These are phyloP conservation scores for Mola mola DNA, from an alignment of 2,113 vertebrate genomes.

Conservation along the genomic window DNA sequence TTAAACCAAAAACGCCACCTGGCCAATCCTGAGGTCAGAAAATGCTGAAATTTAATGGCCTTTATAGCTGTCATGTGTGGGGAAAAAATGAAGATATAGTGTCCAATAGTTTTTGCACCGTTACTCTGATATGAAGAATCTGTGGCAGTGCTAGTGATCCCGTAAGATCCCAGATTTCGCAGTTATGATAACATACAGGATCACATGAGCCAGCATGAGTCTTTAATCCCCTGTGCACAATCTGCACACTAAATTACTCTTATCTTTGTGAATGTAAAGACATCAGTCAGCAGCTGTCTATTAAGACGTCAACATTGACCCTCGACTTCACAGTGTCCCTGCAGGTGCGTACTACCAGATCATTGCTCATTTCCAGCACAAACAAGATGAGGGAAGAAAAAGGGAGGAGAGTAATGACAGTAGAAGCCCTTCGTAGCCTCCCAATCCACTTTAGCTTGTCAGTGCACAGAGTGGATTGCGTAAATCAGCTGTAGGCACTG, in stretches of 20 bases:
- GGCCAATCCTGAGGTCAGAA: too few species aligned
- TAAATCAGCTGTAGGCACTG: neutral
- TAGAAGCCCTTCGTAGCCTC: slow-evolving; percentile 2
- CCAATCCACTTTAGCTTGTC: neutral
- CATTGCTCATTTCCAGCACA: slow-evolving; percentile 14
- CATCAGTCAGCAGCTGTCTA: slow-evolving; percentile 57
- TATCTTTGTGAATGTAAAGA: slow-evolving; percentile 16
- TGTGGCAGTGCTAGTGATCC: too few species aligned
- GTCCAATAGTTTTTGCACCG: too few species aligned
- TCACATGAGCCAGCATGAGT: neutral
- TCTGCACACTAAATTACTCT: slow-evolving; percentile 3
- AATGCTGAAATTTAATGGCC: too few species aligned
- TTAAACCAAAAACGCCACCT: too few species aligned
- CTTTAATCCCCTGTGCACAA: slow-evolving; percentile 7
- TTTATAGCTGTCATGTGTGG: too few species aligned
- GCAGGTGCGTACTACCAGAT: slow-evolving; percentile 34
- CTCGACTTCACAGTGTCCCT: slow-evolving; percentile 15
- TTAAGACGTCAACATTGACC: slow-evolving; percentile 45
- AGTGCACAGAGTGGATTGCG: neutral
- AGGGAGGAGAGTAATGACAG: slow-evolving; percentile 7
- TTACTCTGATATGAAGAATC: too few species aligned
- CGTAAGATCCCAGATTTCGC: too few species aligned
- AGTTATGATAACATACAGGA: neutral
- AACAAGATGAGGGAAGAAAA: slow-evolving; percentile 14
- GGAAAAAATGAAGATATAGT: too few species aligned